Percentiles rank a stretch among this genome's conserved stretches.
These are phyloP conservation scores for Okamejei kenojei DNA, from an alignment of 2,797 vertebrate genomes.

Conservation along the genomic window DNA sequence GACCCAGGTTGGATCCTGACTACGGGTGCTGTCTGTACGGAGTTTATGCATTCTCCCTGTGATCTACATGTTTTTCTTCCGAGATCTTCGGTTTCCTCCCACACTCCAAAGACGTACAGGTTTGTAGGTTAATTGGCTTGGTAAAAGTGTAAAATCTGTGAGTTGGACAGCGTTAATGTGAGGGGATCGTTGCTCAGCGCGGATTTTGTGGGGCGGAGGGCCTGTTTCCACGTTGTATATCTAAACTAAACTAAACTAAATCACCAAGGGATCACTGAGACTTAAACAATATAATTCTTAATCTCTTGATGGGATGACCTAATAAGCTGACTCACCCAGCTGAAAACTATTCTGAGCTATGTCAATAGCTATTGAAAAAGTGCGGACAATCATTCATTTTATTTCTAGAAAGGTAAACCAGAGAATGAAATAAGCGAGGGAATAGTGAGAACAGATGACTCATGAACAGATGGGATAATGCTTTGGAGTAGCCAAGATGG, in stretches of 20 bases:
- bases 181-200: too few species aligned
- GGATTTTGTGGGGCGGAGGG: too few species aligned
- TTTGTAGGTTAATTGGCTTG: too few species aligned
- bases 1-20: too few species aligned
- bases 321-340: background rate
- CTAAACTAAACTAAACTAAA: background rate
- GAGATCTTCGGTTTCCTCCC: too few species aligned
- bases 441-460: background rate
- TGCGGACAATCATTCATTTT: background rate
- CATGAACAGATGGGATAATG: conserved; percentile 4
- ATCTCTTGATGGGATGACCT: background rate
- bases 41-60: too few species aligned
- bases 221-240: too few species aligned
- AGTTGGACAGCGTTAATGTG: too few species aligned
- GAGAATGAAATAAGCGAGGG: conserved; percentile 14
- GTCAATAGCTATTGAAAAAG: background rate
- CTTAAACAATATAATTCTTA: background rate
- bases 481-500: background rate
- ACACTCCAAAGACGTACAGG: too few species aligned
- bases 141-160: too few species aligned
- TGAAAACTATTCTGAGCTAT: background rate
- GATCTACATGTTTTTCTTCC: too few species aligned
- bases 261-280: background rate
- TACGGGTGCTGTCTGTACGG: too few species aligned
- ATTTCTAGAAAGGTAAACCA: background rate